A percentile compares a stretch with the other conserved stretches of the same genome.
These are phyloP conservation scores for Thinocorus orbignyianus DNA, from an alignment of 2,113 vertebrate genomes.

Conservation along the genomic window DNA sequence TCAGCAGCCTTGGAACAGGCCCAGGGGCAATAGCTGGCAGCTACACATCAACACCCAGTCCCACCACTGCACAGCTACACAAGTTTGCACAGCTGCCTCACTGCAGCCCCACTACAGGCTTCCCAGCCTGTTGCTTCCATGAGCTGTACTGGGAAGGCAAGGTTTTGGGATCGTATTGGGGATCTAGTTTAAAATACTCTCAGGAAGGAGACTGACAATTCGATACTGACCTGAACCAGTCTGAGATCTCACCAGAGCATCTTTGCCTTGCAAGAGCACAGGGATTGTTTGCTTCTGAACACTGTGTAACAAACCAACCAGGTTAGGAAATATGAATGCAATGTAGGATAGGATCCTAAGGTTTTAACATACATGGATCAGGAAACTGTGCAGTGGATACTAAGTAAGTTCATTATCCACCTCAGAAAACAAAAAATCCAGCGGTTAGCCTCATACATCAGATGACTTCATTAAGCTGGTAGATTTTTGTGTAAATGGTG, in stretches of 20 bases:
- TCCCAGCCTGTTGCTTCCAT: not conserved
- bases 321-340: not conserved
- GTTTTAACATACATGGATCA: not conserved
- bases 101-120: not conserved
- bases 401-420: too few relatives aligned
- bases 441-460: too few relatives aligned
- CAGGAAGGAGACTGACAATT: not conserved
- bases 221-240: slow-evolving; percentile 90
- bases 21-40: not conserved
- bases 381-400: too few relatives aligned
- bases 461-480: too few relatives aligned
- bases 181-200: not conserved
- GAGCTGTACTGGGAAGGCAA: not conserved
- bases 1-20: not conserved
- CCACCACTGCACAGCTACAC: not conserved
- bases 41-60: not conserved
- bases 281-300: slow-evolving; percentile 92
- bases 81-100: not conserved
- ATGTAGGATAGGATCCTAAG: not conserved
- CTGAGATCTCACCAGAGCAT: slow-evolving; percentile 91
- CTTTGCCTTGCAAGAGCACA: slow-evolving; percentile 83
- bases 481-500: too few relatives aligned
- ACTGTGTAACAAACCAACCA: slow-evolving; percentile 63
- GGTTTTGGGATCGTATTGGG: not conserved
- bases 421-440: too few relatives aligned